Evolutionary conservation across 2,888 invertebrate genomes (phyloP).

Genomic region (Lasioglossum calceatum): DNA sequence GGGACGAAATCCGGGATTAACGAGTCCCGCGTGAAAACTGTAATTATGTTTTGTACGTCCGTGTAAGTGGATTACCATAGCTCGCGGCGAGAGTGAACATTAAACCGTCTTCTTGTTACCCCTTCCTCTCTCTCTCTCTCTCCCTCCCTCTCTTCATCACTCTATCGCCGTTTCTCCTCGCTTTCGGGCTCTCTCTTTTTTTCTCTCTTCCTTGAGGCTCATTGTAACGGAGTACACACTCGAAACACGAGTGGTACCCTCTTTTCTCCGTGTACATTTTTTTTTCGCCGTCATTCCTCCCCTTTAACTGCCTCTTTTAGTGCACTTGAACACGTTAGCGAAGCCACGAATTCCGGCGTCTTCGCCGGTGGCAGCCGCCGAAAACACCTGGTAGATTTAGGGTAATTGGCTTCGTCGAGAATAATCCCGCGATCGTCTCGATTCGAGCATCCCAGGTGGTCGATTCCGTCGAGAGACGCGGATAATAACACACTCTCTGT

Average conservation of each 20-base stretch:
- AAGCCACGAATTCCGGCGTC: slow-evolving; percentile 38
- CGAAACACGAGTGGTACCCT: slow-evolving; percentile 50
- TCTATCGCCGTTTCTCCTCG: neutral
- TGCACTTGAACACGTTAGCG: slow-evolving; percentile 46
- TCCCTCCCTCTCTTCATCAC: neutral
- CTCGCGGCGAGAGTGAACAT: slow-evolving; percentile 30
- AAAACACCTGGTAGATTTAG: slow-evolving; percentile 6
- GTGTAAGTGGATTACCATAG: slow-evolving; percentile 55
- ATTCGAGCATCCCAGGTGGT: neutral
- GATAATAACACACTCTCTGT: neutral
- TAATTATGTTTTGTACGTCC: slow-evolving; percentile 44
- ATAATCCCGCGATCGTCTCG: neutral
- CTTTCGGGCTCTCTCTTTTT: neutral
- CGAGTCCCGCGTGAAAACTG: slow-evolving; percentile 45
- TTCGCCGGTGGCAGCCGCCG: neutral
- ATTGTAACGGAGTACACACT: slow-evolving; percentile 61
- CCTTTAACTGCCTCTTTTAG: slow-evolving; percentile 45
- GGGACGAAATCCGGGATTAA: slow-evolving; percentile 22
- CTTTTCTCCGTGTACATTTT: slow-evolving; percentile 48
- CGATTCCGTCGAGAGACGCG: neutral
- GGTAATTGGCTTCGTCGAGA: neutral
- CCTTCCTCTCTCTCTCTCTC: neutral
- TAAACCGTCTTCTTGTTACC: slow-evolving; percentile 53
- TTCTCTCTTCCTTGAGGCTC: slow-evolving; percentile 41
- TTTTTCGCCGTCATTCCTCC: slow-evolving; percentile 38